Base-by-base conservation (phyloP, 2,797 vertebrate genomes). In the Neopelma chrysocephalum region DNA sequence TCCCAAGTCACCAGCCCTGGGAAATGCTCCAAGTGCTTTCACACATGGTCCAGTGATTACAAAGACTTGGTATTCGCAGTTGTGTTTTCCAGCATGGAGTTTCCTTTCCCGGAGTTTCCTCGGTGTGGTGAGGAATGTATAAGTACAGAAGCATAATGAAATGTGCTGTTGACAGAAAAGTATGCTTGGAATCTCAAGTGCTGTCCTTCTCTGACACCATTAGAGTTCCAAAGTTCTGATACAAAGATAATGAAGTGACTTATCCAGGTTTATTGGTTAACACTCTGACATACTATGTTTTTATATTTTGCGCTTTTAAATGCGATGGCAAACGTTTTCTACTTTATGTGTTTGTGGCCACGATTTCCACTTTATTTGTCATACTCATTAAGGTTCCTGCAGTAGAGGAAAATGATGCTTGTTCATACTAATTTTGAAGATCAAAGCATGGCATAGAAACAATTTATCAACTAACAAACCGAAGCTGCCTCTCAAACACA, bases 111-210 rank as follows among this genome's bases (percentile, higher is more conserved):
- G 48, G 77, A 70, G 31, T 42, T 73, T 32, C 47, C 51, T 88
- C 66, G 22, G 40, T 12, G 51, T 78, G 70, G 50, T 79, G 82
- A 75, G 64, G 84, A 77, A 89, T 75, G 36, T 85, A 23, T 92
- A 91, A 91, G 94, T 92, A 92, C 64, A 71, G 75, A 87, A 87
- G 62, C 48, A 47, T 92, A 89, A 91, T 82, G 78, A 85, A 91
- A 66, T 71, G 56, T 66, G 60, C 64, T 94, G 89, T 82, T 92
- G 93, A 91, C 87, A 89, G 84, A 56, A n/a, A 92, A 91, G 60
- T 90, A 91, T 94, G 91, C 84, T 54, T 93, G 89, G 87, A 84
- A 95, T 96, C 89, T 91, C 75, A 65, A 68, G 70, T 70, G 31
- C 51, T 93, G 87, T 66, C 75, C 83, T 89, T 8, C 61, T 40